Conservation (phyloP, 2,888 invertebrate species). For the Phania funesta region DNA sequence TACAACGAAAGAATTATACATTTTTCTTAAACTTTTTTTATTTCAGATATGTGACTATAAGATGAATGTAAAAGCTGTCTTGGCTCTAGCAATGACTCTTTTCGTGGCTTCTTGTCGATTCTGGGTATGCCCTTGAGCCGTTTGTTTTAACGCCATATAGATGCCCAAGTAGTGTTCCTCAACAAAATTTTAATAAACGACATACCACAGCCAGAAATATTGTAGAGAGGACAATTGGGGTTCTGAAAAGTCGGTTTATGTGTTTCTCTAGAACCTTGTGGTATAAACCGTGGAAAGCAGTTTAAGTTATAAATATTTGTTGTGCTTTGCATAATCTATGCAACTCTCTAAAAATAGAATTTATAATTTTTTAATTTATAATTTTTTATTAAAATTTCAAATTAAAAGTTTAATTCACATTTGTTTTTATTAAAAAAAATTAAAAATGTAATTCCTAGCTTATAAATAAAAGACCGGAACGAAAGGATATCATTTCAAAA, state of each 20-base stretch:
- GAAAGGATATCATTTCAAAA: too few relatives aligned
- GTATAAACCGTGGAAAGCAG: constrained; percentile 22
- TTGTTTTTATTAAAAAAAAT: too few relatives aligned
- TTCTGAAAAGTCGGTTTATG: constrained; percentile 42
- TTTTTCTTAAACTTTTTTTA: not conserved
- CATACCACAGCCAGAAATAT: constrained; percentile 36
- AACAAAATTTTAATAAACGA: constrained; percentile 35
- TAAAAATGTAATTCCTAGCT: too few relatives aligned
- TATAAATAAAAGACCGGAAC: too few relatives aligned
- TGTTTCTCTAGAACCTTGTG: constrained; percentile 21
- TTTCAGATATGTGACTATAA: constrained; percentile 33
- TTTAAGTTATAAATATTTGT: constrained; percentile 28
- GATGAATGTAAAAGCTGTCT: constrained; percentile 21
- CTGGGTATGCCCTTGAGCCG: constrained; percentile 42
- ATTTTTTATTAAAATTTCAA: too few relatives aligned
- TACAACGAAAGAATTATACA: not conserved
- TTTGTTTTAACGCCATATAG: constrained; percentile 47
- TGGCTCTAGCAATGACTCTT: constrained; percentile 28
- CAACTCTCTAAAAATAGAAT: constrained; percentile 7
- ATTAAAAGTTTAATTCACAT: too few relatives aligned
- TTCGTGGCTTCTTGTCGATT: constrained; percentile 38
- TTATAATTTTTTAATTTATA: not conserved
- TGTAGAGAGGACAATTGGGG: constrained; percentile 42
- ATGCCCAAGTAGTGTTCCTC: not conserved
- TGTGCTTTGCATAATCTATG: constrained; percentile 41